Conservation (phyloP, 2,113 vertebrate genomes). For the Riparia riparia region DNA sequence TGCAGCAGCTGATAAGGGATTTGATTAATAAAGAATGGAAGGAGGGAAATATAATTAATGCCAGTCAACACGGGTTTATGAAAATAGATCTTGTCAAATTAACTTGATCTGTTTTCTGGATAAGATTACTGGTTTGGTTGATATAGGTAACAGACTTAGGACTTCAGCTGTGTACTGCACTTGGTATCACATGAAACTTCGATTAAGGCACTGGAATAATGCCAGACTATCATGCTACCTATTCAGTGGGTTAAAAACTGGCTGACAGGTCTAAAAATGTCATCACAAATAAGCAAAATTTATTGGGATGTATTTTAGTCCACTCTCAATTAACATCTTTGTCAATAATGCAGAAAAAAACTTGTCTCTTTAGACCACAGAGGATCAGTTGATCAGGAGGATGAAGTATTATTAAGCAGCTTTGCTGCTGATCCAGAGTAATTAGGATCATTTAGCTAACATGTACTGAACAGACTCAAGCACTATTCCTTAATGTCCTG, state of each 20-base stretch:
- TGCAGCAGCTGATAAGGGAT: slow-evolving; percentile 55
- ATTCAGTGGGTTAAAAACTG: not conserved
- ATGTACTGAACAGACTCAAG: not conserved
- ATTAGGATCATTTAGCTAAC: not conserved
- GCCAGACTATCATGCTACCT: not conserved
- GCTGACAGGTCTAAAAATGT: not conserved
- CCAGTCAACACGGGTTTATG: slow-evolving; percentile 60
- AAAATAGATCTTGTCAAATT: slow-evolving; percentile 60
- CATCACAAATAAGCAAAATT: not conserved
- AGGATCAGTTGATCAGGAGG: not conserved
- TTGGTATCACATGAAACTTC: not conserved
- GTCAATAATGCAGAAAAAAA: not conserved
- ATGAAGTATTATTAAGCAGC: not conserved
- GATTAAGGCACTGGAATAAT: not conserved
- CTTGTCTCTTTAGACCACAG: not conserved
- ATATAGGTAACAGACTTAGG: slow-evolving; percentile 11
- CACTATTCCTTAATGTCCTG: not conserved
- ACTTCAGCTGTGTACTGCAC: not conserved
- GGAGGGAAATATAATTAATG: slow-evolving; percentile 62
- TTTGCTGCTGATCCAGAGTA: not conserved
- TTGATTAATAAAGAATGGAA: slow-evolving; percentile 68
- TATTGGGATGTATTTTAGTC: not conserved
- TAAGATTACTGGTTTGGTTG: slow-evolving; percentile 60
- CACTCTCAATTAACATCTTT: not conserved
- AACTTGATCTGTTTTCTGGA: slow-evolving; percentile 49